Percentiles rank a stretch among this genome's conserved stretches.
These are phyloP conservation scores for Campylorhamphus procurvoides DNA, from an alignment of 2,113 vertebrate species.

Conservation along the genomic window DNA sequence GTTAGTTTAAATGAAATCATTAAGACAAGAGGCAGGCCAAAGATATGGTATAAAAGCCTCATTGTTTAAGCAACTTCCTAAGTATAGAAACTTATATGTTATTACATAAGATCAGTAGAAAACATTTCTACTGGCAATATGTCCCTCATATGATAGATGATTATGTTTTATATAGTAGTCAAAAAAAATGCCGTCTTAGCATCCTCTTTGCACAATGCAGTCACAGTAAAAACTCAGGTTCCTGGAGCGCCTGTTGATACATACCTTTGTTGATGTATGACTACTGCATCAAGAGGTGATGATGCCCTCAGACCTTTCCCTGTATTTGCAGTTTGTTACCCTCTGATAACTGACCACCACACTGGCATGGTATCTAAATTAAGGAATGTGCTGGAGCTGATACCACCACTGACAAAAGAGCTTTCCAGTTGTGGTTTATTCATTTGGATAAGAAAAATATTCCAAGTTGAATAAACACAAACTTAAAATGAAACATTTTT, in stretches of 20 bases:
- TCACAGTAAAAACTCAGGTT: background rate
- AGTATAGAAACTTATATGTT: background rate
- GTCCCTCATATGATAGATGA: background rate
- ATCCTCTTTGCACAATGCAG: background rate
- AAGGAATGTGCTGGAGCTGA: background rate
- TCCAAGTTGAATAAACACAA: background rate
- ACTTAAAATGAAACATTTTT: background rate
- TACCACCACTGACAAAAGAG: background rate
- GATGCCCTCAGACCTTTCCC: background rate
- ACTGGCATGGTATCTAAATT: background rate
- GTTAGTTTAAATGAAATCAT: conserved; percentile 58
- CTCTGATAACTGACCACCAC: background rate
- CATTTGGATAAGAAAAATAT: background rate
- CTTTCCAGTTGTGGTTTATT: background rate
- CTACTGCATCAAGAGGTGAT: background rate
- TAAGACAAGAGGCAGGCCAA: conserved; percentile 17
- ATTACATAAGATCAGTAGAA: background rate
- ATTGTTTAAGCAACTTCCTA: background rate
- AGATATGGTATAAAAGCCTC: background rate
- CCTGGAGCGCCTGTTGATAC: background rate
- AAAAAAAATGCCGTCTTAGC: background rate
- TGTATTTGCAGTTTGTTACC: background rate
- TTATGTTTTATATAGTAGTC: background rate
- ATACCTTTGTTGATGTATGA: background rate
- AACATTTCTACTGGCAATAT: background rate